A percentile compares a stretch with the other conserved stretches of the same genome.
These are phyloP conservation scores for Clarias pachynema DNA, from an alignment of 2,797 vertebrate species.

Conservation along the genomic window DNA sequence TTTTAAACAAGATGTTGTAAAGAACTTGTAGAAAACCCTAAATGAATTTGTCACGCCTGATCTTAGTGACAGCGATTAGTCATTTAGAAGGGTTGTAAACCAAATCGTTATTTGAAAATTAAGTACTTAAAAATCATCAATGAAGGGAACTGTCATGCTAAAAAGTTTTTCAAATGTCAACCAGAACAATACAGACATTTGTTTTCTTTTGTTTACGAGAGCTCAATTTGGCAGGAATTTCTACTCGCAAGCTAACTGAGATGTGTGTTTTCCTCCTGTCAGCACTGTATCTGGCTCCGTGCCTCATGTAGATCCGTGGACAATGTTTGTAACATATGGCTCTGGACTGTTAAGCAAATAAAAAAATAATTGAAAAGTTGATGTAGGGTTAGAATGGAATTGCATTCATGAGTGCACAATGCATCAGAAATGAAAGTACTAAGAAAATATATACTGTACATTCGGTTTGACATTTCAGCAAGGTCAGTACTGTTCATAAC, in stretches of 20 bases:
- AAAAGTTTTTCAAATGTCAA: slow-evolving; percentile 24
- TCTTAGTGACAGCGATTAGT: not conserved
- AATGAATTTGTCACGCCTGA: not conserved
- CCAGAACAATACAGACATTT: slow-evolving; percentile 29
- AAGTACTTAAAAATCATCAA: not conserved
- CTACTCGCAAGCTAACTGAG: slow-evolving; percentile 12
- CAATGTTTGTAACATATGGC: slow-evolving; percentile 34
- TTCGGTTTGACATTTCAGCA: not conserved
- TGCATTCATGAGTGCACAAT: slow-evolving; percentile 5
- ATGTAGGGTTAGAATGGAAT: slow-evolving; percentile 1
- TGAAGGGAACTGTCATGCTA: slow-evolving; percentile 21
- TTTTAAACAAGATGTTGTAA: not conserved
- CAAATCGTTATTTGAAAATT: not conserved
- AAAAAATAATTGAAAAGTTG: not conserved
- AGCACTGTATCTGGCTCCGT: slow-evolving; percentile 38
- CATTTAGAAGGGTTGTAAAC: not conserved
- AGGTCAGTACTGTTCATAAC: not conserved
- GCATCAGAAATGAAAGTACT: slow-evolving; percentile 14
- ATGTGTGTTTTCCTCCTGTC: slow-evolving; percentile 28
- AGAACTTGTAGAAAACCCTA: not conserved
- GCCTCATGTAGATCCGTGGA: slow-evolving; percentile 19
- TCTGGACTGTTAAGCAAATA: slow-evolving; percentile 2
- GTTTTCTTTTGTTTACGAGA: slow-evolving; percentile 50
- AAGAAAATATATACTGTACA: slow-evolving; percentile 1
- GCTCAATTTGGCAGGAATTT: slow-evolving; percentile 35